phyloP scores from a whole-genome alignment of 2,888 invertebrate genomes.

The Sarcophaga caerulescens region DNA sequence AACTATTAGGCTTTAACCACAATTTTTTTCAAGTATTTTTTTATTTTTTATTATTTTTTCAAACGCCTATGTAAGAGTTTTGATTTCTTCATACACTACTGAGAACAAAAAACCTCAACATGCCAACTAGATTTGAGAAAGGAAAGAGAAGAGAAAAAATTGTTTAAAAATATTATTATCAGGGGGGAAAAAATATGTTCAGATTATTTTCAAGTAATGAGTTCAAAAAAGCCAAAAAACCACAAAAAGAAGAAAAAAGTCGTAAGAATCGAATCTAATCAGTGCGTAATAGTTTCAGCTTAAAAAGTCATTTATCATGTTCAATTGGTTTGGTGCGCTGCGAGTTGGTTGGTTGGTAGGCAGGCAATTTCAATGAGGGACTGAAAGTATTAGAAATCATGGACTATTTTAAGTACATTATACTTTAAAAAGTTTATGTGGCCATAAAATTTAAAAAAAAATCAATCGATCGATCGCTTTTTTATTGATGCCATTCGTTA shows the following conservation, averaged over 20 bases:
- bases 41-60: no score
- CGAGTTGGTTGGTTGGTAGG: neutral
- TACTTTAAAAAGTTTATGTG: neutral
- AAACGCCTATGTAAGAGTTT: no score
- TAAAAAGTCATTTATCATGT: conserved; percentile 57
- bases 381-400: conserved; percentile 15
- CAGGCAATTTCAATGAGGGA: no score
- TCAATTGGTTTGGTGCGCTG: neutral
- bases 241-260: no score
- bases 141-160: no score
- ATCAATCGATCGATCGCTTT: conserved; percentile 2
- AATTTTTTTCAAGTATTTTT: neutral
- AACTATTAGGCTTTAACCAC: conserved; percentile 49
- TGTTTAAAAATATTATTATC: no score
- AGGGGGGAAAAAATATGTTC: no score
- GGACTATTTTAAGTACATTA: conserved; percentile 7
- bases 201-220: no score
- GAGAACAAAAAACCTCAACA: no score
- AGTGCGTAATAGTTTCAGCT: conserved; percentile 48
- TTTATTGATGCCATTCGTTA: neutral
- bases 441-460: neutral
- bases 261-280: conserved; percentile 37
- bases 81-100: no score
- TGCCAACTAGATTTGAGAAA: no score
- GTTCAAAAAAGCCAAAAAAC: no score